Evolutionary conservation across 2,888 invertebrate species (phyloP).

Genomic region (Andrena minutula): DNA sequence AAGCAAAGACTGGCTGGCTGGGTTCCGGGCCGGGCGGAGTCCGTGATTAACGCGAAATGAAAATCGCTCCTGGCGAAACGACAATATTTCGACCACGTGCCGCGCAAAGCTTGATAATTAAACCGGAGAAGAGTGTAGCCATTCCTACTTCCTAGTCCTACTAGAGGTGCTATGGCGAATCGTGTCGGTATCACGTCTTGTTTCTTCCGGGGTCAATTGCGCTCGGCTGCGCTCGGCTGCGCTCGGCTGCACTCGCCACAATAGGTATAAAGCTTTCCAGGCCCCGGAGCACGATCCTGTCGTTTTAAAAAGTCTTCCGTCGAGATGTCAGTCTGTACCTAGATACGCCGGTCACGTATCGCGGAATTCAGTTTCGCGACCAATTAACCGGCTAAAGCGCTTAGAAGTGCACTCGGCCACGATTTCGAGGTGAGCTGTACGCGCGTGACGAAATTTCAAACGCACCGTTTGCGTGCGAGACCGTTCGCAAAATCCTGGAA

Average conservation of each 20-base stretch:
- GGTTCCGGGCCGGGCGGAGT: background rate
- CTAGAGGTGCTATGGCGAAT: too few species aligned
- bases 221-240: too few species aligned
- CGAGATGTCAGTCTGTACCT: background rate
- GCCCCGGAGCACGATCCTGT: background rate
- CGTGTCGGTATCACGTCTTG: background rate
- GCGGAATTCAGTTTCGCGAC: conserved; percentile 53
- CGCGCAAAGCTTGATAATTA: conserved; percentile 42
- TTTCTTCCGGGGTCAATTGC: background rate
- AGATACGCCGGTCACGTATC: conserved; percentile 21
- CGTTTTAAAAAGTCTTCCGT: background rate
- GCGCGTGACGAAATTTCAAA: conserved; percentile 50
- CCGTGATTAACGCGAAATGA: conserved; percentile 63
- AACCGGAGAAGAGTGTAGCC: conserved; percentile 33
- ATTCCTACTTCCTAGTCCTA: background rate
- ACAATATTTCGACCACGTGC: conserved; percentile 47
- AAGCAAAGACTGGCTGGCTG: conserved; percentile 54
- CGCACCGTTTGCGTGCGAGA: background rate
- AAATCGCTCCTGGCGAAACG: conserved; percentile 53
- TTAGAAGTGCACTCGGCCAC: conserved; percentile 21
- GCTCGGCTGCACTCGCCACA: too few species aligned
- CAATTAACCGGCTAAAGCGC: conserved; percentile 56
- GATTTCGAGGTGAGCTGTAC: conserved; percentile 15
- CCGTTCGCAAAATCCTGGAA: background rate
- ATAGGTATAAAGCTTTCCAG: background rate